Base-by-base conservation (phyloP, 2,797 vertebrate genomes). In the Xiphorhynchus erythropygius region DNA sequence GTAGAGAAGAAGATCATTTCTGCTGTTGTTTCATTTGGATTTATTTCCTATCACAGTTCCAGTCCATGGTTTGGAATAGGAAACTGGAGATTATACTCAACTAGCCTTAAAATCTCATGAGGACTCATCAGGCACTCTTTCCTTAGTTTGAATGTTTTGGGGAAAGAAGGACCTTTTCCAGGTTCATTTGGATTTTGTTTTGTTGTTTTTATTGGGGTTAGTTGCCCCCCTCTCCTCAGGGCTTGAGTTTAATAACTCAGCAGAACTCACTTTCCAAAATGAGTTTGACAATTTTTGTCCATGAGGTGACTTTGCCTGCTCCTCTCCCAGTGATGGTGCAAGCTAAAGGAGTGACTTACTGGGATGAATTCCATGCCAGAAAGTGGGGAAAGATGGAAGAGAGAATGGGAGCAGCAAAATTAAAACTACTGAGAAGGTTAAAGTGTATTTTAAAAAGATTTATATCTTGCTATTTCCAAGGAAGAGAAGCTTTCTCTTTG, bases 401-500 rank as follows among this genome's bases (percentile, higher is more conserved):
- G 63, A 47, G 35, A 74, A 42, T 8, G 42, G 42, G 44, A 78
- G 71, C 87, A 81, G 4, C 55, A 71, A 89, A 68, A 85, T 68
- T 78, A 75, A 87, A 91, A 55, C 32, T 41, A n/a, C 32, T 67
- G 33, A 64, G 90, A 55, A 52, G 64, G 60, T 84, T 79, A 42
- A 87, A 82, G 78, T 39, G 47, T 28, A 3, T 78, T 92, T 93
- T 75, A 63, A 50, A 75, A 55, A 68, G 82, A 78, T 83, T 75
- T 83, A 0, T 94, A 59, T 59, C 67, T 83, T 0, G 1, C 82
- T 75, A 0, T 84, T 92, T 93, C 60, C 59, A 69, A 69, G 87
- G 68, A 84, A 90, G 50, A 77, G 85, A 63, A 73, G 64, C 57
- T 71, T 87, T 84, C 67, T 93, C 67, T 95, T 91, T 91, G 80